phyloP scores from a whole-genome alignment of 2,888 invertebrate genomes.

The Lithophane semibrunnea region DNA sequence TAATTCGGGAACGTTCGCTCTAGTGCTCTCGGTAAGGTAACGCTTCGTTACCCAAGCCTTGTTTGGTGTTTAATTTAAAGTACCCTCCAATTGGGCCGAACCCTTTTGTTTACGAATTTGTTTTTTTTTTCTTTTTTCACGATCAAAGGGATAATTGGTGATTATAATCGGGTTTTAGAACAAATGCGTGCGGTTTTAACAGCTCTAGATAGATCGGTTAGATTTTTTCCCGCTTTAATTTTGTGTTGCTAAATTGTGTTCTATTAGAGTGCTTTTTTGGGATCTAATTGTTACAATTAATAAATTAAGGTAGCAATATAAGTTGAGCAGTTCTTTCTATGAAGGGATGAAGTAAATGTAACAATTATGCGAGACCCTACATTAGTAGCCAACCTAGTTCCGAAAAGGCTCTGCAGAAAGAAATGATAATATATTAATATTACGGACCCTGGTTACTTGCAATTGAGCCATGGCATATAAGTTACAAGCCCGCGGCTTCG shows the following conservation, averaged over 20 bases:
- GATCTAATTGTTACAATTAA: constrained; percentile 28
- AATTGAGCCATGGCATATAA: background rate
- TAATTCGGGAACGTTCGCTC: constrained; percentile 40
- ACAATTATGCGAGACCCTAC: too few species aligned
- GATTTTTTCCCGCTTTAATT: constrained; percentile 58
- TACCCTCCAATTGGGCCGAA: constrained; percentile 61
- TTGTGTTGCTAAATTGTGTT: constrained; percentile 44
- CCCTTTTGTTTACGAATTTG: constrained; percentile 69
- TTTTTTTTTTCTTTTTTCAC: constrained; percentile 68
- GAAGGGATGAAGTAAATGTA: background rate
- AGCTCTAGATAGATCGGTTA: constrained; percentile 49
- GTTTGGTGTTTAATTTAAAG: constrained; percentile 70
- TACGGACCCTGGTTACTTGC: background rate
- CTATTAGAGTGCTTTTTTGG: constrained; percentile 36
- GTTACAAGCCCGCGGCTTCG: too few species aligned
- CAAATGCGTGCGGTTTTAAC: constrained; percentile 61
- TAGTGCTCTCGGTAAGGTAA: constrained; percentile 40
- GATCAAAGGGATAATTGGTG: constrained; percentile 74
- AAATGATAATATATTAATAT: too few species aligned
- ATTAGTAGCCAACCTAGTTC: too few species aligned
- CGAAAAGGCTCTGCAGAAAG: too few species aligned
- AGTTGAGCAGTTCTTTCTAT: background rate
- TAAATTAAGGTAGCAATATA: constrained; percentile 19
- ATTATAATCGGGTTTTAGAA: constrained; percentile 67
- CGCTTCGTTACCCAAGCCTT: constrained; percentile 58